These are phyloP conservation scores for Epinephelus malabaricus DNA, from an alignment of 2,797 vertebrate species.

Conservation along the genomic window DNA sequence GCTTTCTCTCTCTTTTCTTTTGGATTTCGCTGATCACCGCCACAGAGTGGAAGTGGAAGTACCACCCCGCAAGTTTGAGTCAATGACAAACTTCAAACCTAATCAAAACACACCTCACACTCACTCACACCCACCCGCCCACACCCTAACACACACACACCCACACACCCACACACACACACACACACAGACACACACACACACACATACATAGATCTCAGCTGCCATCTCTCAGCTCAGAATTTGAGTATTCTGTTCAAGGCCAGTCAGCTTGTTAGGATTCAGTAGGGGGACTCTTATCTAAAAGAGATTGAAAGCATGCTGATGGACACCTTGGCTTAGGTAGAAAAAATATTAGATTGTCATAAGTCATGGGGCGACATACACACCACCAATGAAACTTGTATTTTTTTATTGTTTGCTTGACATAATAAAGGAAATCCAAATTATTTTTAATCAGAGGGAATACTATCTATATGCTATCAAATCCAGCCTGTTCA, in stretches of 20 bases:
- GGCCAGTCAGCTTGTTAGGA: conserved; percentile 66
- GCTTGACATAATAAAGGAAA: neutral
- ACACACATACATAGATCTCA: conserved; percentile 18
- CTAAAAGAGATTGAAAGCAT: conserved; percentile 60
- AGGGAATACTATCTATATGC: neutral
- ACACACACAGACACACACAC: conserved; percentile 22
- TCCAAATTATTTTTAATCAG: neutral
- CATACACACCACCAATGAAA: conserved; percentile 4
- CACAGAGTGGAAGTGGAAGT: conserved; percentile 36
- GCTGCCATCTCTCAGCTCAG: conserved; percentile 37
- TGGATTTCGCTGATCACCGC: conserved; percentile 37
- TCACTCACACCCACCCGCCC: neutral
- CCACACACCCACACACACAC: neutral
- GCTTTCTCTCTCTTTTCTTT: conserved; percentile 34
- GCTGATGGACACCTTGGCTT: conserved; percentile 57
- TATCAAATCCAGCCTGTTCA: neutral
- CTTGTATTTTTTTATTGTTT: conserved; percentile 5
- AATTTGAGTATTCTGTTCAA: conserved; percentile 62
- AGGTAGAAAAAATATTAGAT: conserved; percentile 46
- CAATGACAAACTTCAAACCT: conserved; percentile 65
- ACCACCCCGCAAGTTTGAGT: conserved; percentile 46
- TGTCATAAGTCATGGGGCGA: conserved; percentile 34
- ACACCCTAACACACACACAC: conserved; percentile 5
- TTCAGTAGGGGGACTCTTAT: conserved; percentile 53
- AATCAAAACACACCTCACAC: conserved; percentile 60